Evolutionary conservation across 2,888 invertebrate species (phyloP).

Genomic region (Labia minor): DNA sequence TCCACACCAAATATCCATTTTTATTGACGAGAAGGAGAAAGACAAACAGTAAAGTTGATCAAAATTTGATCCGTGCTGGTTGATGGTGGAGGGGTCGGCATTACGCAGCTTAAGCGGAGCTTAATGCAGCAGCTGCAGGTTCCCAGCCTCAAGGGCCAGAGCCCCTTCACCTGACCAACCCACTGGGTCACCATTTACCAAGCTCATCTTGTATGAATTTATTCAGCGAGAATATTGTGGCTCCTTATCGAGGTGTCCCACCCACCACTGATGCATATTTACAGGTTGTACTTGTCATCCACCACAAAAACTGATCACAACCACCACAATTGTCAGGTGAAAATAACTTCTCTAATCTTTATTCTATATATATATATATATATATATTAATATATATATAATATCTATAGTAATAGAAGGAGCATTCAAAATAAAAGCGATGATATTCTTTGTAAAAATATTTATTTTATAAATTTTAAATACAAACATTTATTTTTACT

Average conservation of each 20-base stretch:
- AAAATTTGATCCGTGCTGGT: background rate
- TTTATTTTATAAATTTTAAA: too few species aligned
- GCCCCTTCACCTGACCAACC: background rate
- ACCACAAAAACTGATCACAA: too few species aligned
- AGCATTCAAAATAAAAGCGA: too few species aligned
- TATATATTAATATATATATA: too few species aligned
- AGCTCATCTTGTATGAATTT: background rate
- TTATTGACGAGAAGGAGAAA: background rate
- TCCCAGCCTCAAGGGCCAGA: background rate
- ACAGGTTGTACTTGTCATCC: too few species aligned
- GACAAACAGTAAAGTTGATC: slow-evolving; percentile 13
- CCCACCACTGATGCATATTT: background rate
- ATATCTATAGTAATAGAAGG: too few species aligned
- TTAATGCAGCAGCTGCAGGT: background rate
- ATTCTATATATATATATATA: too few species aligned
- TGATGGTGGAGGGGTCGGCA: background rate
- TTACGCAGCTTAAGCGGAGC: background rate
- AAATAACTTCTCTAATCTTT: too few species aligned
- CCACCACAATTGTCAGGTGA: too few species aligned
- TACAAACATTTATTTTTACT: too few species aligned
- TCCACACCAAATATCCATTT: background rate
- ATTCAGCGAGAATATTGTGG: background rate
- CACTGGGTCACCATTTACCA: background rate
- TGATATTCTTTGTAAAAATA: too few species aligned
- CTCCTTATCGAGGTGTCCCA: background rate